Base-by-base conservation (phyloP, 2,888 invertebrate genomes). In the Melikaiella ostensackeni region DNA sequence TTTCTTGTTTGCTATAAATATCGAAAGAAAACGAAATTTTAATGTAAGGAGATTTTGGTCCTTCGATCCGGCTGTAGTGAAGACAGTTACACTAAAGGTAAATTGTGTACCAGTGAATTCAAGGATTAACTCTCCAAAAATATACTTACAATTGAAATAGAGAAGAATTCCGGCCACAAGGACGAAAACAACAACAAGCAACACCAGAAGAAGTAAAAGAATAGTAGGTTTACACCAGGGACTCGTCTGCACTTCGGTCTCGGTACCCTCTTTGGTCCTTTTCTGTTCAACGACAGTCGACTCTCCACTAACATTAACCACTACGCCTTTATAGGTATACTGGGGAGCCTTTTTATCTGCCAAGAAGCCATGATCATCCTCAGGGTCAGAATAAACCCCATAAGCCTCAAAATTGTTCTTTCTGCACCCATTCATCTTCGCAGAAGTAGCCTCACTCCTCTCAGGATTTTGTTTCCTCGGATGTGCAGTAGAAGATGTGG, bases 71-170 rank as follows among this genome's bases (percentile, higher is more conserved):
- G 38, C 38, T 38, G 4, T 13, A 38, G 13, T 38, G 3, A 0
- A 13, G 13, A 13, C 4, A 13, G 13, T 13, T 11, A 11, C 38
- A 38, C 13, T 13, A 38, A 38, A 38, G 3, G 0, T 38, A 13
- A 38, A 38, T 38, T 38, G 38, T 13, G 38, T 13, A 13, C 13
- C 4, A 38, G 3, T 35, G 2, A 35, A 13, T 13, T n/a, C n/a
- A n/a, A 55, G 9, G 9, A 55, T 55, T 11, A 4, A 9, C 21
- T 55, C 3, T 11, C 9, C 1, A 50, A 7, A 11, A 55, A 50
- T 19, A 62, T 82, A 94, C 94, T 92, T 92, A 94, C 94, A 94
- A 89, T 94, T 94, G 86, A 93, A 93, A 89, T 94, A 94, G 77
- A 94, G 92, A 63, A 94, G 91, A 76, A 94, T 92, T 75, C 93